Conservation (phyloP, 2,888 invertebrate genomes). For the Nasonovia ribisnigri region DNA sequence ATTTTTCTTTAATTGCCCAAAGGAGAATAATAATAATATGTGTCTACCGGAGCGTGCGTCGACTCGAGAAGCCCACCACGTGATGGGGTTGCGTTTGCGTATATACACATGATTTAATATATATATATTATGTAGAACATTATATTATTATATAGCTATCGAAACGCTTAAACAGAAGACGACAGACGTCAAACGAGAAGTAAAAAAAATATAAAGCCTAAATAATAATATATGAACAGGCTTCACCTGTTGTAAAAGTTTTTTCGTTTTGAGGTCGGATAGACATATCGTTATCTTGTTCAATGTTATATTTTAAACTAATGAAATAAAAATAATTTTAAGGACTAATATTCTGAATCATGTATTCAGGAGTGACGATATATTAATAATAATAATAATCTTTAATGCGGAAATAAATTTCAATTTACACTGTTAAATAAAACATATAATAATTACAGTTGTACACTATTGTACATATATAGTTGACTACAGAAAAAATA, state of each 20-base stretch:
- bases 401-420: too few relatives aligned
- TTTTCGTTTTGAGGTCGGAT: not conserved
- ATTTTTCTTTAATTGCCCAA: conserved; percentile 63
- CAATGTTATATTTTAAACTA: not conserved
- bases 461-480: too few relatives aligned
- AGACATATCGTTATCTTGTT: not conserved
- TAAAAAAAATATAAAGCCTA: not conserved
- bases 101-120: not conserved
- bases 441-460: too few relatives aligned
- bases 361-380: not conserved
- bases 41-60: conserved; percentile 46
- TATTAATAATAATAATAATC: too few relatives aligned
- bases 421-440: too few relatives aligned
- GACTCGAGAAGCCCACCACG: conserved; percentile 18
- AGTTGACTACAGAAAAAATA: too few relatives aligned
- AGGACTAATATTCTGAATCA: not conserved
- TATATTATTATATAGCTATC: not conserved
- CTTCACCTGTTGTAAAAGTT: not conserved
- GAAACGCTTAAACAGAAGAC: conserved; percentile 18
- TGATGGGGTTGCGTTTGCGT: not conserved
- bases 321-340: not conserved
- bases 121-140: not conserved
- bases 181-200: not conserved
- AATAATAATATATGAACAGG: not conserved
- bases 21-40: not conserved